Evolutionary conservation across 2,113 vertebrate genomes (phyloP), one percentile per base, ranked within the genome.

Genomic region (Lepidothrix coronata): DNA sequence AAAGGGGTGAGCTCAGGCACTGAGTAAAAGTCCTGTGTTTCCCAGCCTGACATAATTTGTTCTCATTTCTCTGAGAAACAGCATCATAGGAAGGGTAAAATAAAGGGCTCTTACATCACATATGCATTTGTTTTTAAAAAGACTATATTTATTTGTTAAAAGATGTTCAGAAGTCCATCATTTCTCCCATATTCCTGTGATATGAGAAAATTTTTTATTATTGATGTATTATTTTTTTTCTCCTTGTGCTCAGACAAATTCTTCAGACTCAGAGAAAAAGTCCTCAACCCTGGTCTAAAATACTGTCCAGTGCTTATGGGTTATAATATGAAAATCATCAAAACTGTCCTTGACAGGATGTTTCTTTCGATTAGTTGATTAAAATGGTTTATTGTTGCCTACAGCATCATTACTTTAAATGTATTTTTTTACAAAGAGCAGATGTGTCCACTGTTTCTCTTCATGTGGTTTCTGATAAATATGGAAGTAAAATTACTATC

Each of bases 281-380:
- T 79, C 33, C 59, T 95, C 72, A 44, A 43, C 51, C 37, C 85
- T 88, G 59, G 27, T 83, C 51, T 94, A 52, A 88, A 93, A 73
- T 62, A 66, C 43, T 74, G 67, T 16, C 67, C 82, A 30, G 35
- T 75, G 39, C 68, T 88, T 91, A 74, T 44, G 39, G 66, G 51
- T 58, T 63, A 62, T 80, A 77, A 90, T 77, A 76, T 28, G 23
- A 93, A 96, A 97, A 93, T 63, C 63, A 71, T 85, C 75, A 74
- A 74, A 91, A 75, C 84, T 43, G 58, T 85, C 74, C 67, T 96
- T 90, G 92, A 79, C 88, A 88, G 51, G 30, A 73, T 85, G 35
- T 67, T 91, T 88, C 71, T 91, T 91, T 88, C 85, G 67, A 90
- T 94, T 94, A 96, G 59, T 68, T 94, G 79, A 93, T 96, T 96